These are phyloP conservation scores for Menura novaehollandiae DNA, from an alignment of 2,113 vertebrate species.

Conservation along the genomic window DNA sequence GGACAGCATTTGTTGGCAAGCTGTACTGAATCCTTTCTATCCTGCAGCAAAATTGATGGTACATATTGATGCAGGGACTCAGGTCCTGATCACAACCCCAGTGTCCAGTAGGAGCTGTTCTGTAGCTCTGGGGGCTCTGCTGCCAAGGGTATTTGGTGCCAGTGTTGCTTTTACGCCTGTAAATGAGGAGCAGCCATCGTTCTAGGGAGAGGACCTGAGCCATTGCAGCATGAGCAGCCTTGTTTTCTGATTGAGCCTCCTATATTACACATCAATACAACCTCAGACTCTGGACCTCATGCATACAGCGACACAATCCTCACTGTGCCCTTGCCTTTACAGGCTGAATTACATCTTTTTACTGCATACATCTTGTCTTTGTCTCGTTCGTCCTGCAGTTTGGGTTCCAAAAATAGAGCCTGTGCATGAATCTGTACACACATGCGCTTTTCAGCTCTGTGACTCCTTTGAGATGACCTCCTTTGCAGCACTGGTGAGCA, in stretches of 20 bases:
- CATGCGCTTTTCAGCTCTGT: not conserved
- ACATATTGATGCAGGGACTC: not conserved
- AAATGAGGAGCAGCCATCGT: not conserved
- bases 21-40: not conserved
- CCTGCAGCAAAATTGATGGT: not conserved
- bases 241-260: not conserved
- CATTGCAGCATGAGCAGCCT: rapidly evolving
- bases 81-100: not conserved
- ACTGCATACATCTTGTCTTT: not conserved
- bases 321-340: not conserved
- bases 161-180: not conserved
- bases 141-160: not conserved
- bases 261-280: not conserved
- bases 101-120: not conserved
- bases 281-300: not conserved
- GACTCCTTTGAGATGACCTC: not conserved
- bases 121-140: not conserved
- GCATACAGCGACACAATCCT: not conserved
- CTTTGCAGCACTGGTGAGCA: not conserved
- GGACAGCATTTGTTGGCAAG: not conserved
- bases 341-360: not conserved
- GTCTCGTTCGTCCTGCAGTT: not conserved
- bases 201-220: not conserved
- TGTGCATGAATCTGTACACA: not conserved
- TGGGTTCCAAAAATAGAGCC: constrained; percentile 11